These are phyloP conservation scores for Chalcis sispes DNA, from an alignment of 2,888 invertebrate species.

Conservation along the genomic window DNA sequence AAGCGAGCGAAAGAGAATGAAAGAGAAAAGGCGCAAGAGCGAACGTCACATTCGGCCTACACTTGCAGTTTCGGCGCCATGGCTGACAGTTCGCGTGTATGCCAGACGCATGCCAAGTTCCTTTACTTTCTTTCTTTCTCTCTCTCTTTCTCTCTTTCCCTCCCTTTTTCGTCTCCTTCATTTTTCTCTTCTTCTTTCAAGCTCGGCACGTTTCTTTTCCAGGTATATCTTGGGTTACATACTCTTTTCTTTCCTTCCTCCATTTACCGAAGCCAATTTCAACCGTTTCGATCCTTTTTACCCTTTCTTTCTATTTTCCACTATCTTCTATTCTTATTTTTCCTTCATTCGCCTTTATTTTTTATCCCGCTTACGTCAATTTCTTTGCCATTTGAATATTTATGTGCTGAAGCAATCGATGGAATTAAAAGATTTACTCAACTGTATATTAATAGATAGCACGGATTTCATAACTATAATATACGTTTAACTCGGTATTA, in stretches of 20 bases:
- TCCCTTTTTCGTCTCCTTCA: neutral
- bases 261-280: constrained; percentile 55
- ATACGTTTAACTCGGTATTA: no score
- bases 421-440: neutral
- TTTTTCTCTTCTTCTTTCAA: neutral
- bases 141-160: neutral
- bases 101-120: constrained; percentile 72
- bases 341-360: neutral
- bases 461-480: no score
- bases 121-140: constrained; percentile 12
- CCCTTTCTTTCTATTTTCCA: constrained; percentile 14
- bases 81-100: constrained; percentile 59
- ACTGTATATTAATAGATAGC: no score
- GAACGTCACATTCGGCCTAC: constrained; percentile 48
- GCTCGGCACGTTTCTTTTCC: constrained; percentile 23
- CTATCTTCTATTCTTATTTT: constrained; percentile 24
- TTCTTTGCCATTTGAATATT: neutral
- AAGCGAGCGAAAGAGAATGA: constrained; percentile 6
- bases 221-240: constrained; percentile 14
- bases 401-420: neutral
- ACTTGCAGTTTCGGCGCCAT: constrained; percentile 56
- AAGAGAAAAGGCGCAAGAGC: constrained; percentile 23
- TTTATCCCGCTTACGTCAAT: neutral
- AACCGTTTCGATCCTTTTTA: constrained; percentile 49
- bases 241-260: constrained; percentile 45